Conservation (phyloP, 1,140 invertebrate species). For the Phthorimaea operculella region DNA sequence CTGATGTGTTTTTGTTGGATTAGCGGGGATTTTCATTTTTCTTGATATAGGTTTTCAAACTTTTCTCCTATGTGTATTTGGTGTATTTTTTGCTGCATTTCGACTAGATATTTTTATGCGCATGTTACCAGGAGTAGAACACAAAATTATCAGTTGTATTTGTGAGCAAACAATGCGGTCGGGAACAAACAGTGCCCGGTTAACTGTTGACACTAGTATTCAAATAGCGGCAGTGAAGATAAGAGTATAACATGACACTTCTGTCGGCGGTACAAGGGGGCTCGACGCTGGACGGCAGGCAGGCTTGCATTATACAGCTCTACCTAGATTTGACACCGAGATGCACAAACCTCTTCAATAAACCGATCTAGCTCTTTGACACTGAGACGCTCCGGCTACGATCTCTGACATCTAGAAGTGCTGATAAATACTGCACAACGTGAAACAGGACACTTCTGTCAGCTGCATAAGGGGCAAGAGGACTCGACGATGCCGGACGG, state of each 20-base stretch:
- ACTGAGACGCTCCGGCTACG: background rate
- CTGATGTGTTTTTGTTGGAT: too few relatives aligned
- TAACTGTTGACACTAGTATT: conserved; percentile 35
- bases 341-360: too few relatives aligned
- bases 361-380: too few relatives aligned
- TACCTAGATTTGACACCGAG: too few relatives aligned
- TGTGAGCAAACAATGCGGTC: background rate
- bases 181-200: background rate
- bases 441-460: too few relatives aligned
- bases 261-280: conserved; percentile 16
- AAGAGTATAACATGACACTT: conserved; percentile 39
- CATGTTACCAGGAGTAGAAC: too few relatives aligned
- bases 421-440: conserved; percentile 17
- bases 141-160: background rate
- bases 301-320: conserved; percentile 11
- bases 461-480: too few relatives aligned
- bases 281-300: conserved; percentile 4
- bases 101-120: too few relatives aligned
- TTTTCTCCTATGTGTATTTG: too few relatives aligned
- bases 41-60: too few relatives aligned
- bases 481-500: background rate
- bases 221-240: conserved; percentile 40
- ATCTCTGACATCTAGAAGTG: conserved; percentile 6
- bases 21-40: too few relatives aligned
- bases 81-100: too few relatives aligned